Evolutionary conservation across 2,113 vertebrate genomes (phyloP).

Genomic region (Uria lomvia): DNA sequence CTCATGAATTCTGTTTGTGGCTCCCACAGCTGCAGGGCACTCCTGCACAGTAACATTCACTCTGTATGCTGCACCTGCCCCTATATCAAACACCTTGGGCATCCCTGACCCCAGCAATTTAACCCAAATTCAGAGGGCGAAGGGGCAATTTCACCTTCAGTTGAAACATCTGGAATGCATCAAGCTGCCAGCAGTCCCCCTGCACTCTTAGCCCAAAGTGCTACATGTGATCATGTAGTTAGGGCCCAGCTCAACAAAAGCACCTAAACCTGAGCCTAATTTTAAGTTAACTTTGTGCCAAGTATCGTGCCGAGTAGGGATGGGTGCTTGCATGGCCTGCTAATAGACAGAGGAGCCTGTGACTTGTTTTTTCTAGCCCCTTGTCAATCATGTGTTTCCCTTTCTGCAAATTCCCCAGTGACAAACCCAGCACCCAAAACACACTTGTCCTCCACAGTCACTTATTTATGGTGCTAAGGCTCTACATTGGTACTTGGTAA

Average conservation of each 20-base stretch:
- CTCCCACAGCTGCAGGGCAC: not conserved
- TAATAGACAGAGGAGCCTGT: not conserved
- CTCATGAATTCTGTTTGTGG: not conserved
- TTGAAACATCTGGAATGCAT: constrained; percentile 33
- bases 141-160: not conserved
- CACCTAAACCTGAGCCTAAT: not conserved
- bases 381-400: constrained; percentile 39
- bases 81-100: not conserved
- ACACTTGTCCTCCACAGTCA: not conserved
- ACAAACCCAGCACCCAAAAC: constrained; percentile 18
- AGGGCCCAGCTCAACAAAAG: not conserved
- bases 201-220: constrained; percentile 5
- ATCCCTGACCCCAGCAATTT: not conserved
- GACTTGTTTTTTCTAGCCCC: not conserved
- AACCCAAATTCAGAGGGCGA: not conserved
- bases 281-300: not conserved
- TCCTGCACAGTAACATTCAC: not conserved
- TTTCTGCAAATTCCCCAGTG: not conserved
- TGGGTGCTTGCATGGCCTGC: not conserved
- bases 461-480: constrained; percentile 32
- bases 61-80: not conserved
- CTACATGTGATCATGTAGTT: not conserved
- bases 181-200: not conserved
- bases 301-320: not conserved
- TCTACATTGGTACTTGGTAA: not conserved